Percentiles rank a stretch among this genome's conserved stretches.
These are phyloP conservation scores for Trichogramma dendrolimi DNA, from an alignment of 2,888 invertebrate species.

Conservation along the genomic window DNA sequence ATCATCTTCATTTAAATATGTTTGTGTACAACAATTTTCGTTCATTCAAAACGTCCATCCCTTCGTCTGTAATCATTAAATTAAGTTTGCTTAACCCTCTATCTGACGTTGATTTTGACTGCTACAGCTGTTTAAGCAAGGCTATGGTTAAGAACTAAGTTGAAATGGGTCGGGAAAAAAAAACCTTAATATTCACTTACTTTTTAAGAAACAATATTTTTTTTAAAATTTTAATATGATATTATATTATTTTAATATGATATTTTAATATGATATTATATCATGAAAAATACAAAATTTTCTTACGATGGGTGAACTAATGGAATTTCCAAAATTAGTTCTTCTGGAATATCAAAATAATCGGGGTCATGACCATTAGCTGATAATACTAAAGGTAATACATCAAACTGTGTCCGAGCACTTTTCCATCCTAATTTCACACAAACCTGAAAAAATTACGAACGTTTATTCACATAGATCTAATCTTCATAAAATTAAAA, in stretches of 20 bases:
- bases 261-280: too few relatives aligned
- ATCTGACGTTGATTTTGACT: too few relatives aligned
- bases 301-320: constrained; percentile 87
- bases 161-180: too few relatives aligned
- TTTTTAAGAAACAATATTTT: neutral
- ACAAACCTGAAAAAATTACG: constrained; percentile 64
- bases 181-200: too few relatives aligned
- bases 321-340: constrained; percentile 80
- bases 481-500: neutral
- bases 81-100: too few relatives aligned
- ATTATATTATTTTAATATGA: too few relatives aligned
- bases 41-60: too few relatives aligned
- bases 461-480: neutral
- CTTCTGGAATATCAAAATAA: constrained; percentile 87
- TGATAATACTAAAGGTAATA: constrained; percentile 86
- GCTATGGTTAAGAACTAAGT: too few relatives aligned
- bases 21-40: too few relatives aligned
- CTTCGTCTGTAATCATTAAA: too few relatives aligned
- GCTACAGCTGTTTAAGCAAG: too few relatives aligned
- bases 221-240: neutral
- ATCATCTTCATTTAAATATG: too few relatives aligned
- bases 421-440: constrained; percentile 87
- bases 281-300: constrained; percentile 1
- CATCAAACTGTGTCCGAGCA: constrained; percentile 74
- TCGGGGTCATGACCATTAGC: constrained; percentile 97